Evolutionary conservation across 2,797 vertebrate species (phyloP).

Genomic region (Selene dorsalis): DNA sequence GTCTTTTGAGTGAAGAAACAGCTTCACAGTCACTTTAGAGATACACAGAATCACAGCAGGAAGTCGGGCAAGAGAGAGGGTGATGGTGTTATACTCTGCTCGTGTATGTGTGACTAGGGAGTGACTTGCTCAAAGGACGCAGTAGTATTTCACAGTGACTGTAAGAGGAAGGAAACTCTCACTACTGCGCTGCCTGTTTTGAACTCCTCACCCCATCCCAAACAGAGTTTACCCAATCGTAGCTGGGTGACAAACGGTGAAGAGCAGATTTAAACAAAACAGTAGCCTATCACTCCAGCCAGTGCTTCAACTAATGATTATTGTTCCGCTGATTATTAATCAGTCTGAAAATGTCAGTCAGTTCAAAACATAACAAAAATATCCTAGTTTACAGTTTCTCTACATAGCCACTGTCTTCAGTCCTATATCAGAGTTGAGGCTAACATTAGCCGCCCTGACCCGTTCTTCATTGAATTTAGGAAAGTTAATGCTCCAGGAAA

Average conservation of each 20-base stretch:
- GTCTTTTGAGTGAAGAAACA: constrained; percentile 20
- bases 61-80: constrained; percentile 14
- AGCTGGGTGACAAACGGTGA: not conserved
- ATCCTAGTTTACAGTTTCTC: too few relatives aligned
- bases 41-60: constrained; percentile 6
- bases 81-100: constrained; percentile 10
- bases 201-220: not conserved
- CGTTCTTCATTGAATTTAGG: not conserved
- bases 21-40: constrained; percentile 21
- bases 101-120: not conserved
- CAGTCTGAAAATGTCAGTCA: too few relatives aligned
- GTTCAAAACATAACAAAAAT: too few relatives aligned
- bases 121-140: constrained; percentile 24
- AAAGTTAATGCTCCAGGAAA: not conserved
- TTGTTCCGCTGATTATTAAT: not conserved
- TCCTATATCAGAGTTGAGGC: not conserved
- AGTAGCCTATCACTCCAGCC: not conserved
- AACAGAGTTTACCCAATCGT: too few relatives aligned
- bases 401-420: too few relatives aligned
- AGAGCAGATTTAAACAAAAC: too few relatives aligned
- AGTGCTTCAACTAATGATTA: not conserved
- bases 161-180: not conserved
- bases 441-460: not conserved
- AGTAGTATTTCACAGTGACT: not conserved
- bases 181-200: not conserved